Evolutionary conservation across 1,140 invertebrate species (phyloP).

Genomic region (Ceratina australensis): DNA sequence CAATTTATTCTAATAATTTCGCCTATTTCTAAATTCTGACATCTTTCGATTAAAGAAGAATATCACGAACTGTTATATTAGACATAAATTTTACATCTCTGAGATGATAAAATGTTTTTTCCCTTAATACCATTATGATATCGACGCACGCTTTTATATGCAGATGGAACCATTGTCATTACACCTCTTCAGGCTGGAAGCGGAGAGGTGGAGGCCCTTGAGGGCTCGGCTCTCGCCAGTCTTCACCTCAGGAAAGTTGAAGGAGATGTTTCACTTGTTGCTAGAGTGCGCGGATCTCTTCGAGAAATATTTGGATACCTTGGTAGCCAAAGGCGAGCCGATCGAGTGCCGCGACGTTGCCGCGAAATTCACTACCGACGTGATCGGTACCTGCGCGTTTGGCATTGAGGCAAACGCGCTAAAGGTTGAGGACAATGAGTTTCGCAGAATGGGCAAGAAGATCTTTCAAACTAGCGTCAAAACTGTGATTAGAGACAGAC

Average conservation of each 20-base stretch:
- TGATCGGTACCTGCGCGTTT: slow-evolving; percentile 81
- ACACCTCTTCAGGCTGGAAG: slow-evolving; percentile 55
- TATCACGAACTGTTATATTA: no score
- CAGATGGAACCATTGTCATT: slow-evolving; percentile 48
- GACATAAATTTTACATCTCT: no score
- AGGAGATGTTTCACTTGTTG: slow-evolving; percentile 67
- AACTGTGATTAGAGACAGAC: slow-evolving; percentile 43
- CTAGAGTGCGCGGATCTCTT: slow-evolving; percentile 73
- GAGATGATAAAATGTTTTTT: no score
- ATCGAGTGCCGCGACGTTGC: slow-evolving; percentile 78
- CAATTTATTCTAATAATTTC: no score
- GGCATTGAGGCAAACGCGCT: slow-evolving; percentile 80
- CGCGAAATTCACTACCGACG: slow-evolving; percentile 79
- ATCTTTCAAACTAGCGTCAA: slow-evolving; percentile 41
- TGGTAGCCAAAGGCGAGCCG: slow-evolving; percentile 63
- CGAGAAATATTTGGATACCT: slow-evolving; percentile 44
- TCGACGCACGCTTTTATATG: slow-evolving; percentile 35
- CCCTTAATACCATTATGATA: neutral
- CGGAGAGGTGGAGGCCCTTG: slow-evolving; percentile 61
- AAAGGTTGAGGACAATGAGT: slow-evolving; percentile 75
- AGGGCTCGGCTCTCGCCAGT: slow-evolving; percentile 34
- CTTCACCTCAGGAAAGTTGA: slow-evolving; percentile 56
- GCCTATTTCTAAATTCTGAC: no score
- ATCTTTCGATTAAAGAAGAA: no score
- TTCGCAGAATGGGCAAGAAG: slow-evolving; percentile 70